phyloP scores from a whole-genome alignment of 2,888 invertebrate species.

The Hofmannophila pseudospretella region DNA sequence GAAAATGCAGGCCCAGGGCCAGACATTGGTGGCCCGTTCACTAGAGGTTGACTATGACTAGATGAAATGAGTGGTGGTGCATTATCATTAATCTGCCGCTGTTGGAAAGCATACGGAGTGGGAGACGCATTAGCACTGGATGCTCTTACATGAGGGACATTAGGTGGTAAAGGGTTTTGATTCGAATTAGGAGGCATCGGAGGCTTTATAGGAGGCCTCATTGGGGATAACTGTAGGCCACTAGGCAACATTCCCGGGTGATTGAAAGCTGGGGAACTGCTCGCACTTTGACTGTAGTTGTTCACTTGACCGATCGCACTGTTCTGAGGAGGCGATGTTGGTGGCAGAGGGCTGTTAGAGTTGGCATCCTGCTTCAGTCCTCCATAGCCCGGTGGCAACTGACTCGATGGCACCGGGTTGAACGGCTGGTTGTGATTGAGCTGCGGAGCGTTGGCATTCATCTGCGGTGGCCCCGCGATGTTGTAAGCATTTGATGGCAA shows the following conservation, averaged over 20 bases:
- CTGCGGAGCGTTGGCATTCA: conserved; percentile 41
- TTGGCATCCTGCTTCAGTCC: conserved; percentile 57
- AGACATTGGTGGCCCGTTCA: conserved; percentile 46
- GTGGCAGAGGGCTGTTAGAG: conserved; percentile 52
- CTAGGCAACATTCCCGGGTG: conserved; percentile 48
- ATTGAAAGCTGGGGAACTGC: conserved; percentile 66
- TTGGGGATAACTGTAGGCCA: conserved; percentile 47
- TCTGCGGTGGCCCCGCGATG: conserved; percentile 42
- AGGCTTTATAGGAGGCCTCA: conserved; percentile 26
- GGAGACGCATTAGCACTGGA: conserved; percentile 40
- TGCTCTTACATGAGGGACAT: conserved; percentile 33
- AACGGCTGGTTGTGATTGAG: conserved; percentile 42
- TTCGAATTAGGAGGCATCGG: conserved; percentile 25
- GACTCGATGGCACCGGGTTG: conserved; percentile 47
- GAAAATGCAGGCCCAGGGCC: conserved; percentile 13
- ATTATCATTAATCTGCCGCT: conserved; percentile 64
- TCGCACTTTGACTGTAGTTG: conserved; percentile 56
- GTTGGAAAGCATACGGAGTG: conserved; percentile 39
- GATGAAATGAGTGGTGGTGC: conserved; percentile 62
- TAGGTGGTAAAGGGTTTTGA: conserved; percentile 24
- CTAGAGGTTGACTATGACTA: conserved; percentile 59
- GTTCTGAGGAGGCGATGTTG: conserved; percentile 31
- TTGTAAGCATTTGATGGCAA: conserved; percentile 62
- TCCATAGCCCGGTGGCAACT: conserved; percentile 49
- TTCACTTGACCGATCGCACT: conserved; percentile 43